A percentile compares a stretch with the other conserved stretches of the same genome.
These are phyloP conservation scores for Hartigia nigra DNA, from an alignment of 2,888 invertebrate species.

Conservation along the genomic window DNA sequence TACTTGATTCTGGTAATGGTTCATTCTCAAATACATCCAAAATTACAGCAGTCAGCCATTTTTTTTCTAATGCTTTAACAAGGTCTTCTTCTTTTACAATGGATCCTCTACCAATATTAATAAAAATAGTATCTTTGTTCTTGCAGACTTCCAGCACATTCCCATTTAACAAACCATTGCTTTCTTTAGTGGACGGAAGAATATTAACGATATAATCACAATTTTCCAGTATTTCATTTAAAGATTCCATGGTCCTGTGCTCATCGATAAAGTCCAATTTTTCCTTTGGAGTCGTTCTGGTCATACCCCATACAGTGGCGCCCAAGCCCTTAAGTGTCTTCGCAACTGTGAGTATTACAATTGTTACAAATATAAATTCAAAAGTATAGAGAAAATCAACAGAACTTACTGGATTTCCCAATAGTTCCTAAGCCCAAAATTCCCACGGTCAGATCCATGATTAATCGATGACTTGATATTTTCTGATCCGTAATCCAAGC, in stretches of 20 bases:
- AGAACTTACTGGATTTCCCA: conserved; percentile 65
- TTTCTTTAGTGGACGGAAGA: conserved; percentile 68
- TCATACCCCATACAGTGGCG: conserved; percentile 65
- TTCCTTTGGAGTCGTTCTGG: conserved; percentile 40
- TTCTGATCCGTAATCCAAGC: conserved; percentile 59
- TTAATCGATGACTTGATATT: conserved; percentile 58
- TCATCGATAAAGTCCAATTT: conserved; percentile 36
- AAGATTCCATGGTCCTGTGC: conserved; percentile 53
- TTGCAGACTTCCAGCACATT: conserved; percentile 66
- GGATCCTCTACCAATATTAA: conserved; percentile 72
- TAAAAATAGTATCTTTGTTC: conserved; percentile 66
- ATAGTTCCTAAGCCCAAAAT: conserved; percentile 70
- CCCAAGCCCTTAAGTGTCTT: conserved; percentile 65
- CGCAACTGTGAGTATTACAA: conserved; percentile 61
- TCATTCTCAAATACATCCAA: conserved; percentile 71
- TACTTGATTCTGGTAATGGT: conserved; percentile 67
- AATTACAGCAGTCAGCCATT: conserved; percentile 70
- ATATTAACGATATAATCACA: conserved; percentile 71
- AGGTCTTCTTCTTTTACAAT: conserved; percentile 69
- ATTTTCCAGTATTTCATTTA: conserved; percentile 62
- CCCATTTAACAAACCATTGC: conserved; percentile 67
- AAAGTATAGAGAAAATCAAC: not conserved
- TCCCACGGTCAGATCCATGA: conserved; percentile 68
- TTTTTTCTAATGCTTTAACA: conserved; percentile 67
- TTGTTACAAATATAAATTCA: conserved; percentile 7